Conservation (phyloP, 1,140 invertebrate species). For the Hestina assimilis region DNA sequence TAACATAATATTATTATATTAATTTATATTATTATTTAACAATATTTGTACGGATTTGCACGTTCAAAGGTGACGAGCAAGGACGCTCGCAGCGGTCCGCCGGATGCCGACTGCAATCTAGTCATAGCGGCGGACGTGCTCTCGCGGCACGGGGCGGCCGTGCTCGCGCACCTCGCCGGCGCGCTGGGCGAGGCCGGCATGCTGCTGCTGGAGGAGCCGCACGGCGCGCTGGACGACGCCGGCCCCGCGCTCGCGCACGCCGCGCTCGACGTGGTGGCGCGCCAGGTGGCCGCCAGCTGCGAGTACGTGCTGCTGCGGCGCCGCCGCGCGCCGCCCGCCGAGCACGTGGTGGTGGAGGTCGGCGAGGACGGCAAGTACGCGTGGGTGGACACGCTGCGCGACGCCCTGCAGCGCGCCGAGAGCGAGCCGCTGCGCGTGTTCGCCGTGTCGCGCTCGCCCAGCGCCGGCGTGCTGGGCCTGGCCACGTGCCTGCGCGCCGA, state of each 20-base stretch:
- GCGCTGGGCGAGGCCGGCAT: slow-evolving; percentile 86
- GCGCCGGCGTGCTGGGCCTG: slow-evolving; percentile 90
- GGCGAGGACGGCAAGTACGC: slow-evolving; percentile 84
- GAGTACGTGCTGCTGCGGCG: slow-evolving; percentile 81
- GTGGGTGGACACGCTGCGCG: slow-evolving; percentile 92
- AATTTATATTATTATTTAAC: no score
- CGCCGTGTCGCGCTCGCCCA: slow-evolving; percentile 77
- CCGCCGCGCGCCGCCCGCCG: slow-evolving; percentile 49
- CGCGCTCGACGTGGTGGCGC: slow-evolving; percentile 77
- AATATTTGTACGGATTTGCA: not conserved
- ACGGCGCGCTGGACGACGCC: slow-evolving; percentile 75
- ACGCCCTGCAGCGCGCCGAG: slow-evolving; percentile 81
- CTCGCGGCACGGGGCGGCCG: slow-evolving; percentile 67
- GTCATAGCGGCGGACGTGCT: slow-evolving; percentile 82
- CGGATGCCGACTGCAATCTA: slow-evolving; percentile 84
- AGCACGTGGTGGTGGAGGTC: slow-evolving; percentile 78
- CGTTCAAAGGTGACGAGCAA: slow-evolving; percentile 54
- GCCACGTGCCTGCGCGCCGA: slow-evolving; percentile 93
- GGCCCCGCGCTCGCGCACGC: slow-evolving; percentile 59
- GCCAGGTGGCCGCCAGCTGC: slow-evolving; percentile 79
- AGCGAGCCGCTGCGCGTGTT: slow-evolving; percentile 82
- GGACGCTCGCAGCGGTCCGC: slow-evolving; percentile 73
- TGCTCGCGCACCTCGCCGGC: slow-evolving; percentile 80
- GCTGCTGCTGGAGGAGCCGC: slow-evolving; percentile 86
- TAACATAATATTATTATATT: no score